Evolutionary conservation across 2,797 vertebrate genomes (phyloP).

Genomic region (Peromyscus nudipes): DNA sequence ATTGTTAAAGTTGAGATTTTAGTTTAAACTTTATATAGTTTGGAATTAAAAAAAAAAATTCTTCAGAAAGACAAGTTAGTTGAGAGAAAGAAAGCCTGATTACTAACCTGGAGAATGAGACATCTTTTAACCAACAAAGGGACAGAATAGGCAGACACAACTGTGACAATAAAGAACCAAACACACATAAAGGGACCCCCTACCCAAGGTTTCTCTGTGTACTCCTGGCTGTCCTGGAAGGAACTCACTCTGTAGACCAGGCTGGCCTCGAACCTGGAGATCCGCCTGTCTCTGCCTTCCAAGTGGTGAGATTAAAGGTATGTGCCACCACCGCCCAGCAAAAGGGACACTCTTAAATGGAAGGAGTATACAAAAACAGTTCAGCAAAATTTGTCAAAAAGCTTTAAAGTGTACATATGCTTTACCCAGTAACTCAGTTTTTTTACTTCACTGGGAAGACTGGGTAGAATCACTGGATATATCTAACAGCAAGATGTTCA

Average conservation of each 20-base stretch:
- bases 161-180: background rate
- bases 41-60: background rate
- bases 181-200: background rate
- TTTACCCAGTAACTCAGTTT: background rate
- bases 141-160: background rate
- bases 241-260: background rate
- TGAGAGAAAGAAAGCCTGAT: background rate
- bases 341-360: background rate
- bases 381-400: background rate
- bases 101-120: background rate
- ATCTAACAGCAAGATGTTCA: background rate
- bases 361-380: background rate
- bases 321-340: background rate
- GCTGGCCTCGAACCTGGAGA: background rate
- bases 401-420: background rate
- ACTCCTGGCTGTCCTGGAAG: background rate
- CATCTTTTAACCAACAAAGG: background rate
- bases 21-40: background rate
- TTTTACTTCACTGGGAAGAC: background rate
- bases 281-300: background rate
- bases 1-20: slow-evolving; percentile 22
- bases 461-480: background rate
- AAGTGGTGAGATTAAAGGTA: background rate
- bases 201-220: background rate
- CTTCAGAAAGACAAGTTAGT: slow-evolving; percentile 23